Evolutionary conservation across 2,113 vertebrate genomes (phyloP).

Genomic region (Vimba vimba): DNA sequence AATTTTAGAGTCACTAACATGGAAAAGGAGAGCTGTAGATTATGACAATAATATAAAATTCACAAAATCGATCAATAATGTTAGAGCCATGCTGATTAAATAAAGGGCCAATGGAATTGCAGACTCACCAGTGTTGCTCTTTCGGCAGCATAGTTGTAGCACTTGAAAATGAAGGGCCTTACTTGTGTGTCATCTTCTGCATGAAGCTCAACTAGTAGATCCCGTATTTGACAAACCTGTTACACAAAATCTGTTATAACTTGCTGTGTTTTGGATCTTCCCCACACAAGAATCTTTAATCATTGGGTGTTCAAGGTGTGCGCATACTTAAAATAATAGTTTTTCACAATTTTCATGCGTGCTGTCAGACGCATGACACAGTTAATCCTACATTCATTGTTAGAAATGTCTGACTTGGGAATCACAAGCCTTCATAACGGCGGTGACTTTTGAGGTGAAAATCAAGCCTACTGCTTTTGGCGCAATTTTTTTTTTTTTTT

Average conservation of each 20-base stretch:
- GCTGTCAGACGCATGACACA: neutral
- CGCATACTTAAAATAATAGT: neutral
- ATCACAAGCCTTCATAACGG: neutral
- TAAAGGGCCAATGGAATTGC: neutral
- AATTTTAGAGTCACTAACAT: too few relatives aligned
- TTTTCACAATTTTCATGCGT: neutral
- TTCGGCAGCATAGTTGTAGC: conserved; percentile 60
- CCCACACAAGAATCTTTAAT: neutral
- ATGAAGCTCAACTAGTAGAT: neutral
- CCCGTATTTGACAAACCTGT: conserved; percentile 26
- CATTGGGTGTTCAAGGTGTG: neutral
- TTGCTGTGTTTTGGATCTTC: neutral
- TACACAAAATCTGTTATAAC: conserved; percentile 44
- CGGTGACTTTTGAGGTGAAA: neutral
- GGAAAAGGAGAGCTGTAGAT: too few relatives aligned
- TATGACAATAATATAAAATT: too few relatives aligned
- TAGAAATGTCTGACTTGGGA: neutral
- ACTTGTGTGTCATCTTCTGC: conserved; percentile 64
- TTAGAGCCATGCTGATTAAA: neutral
- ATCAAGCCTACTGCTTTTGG: neutral
- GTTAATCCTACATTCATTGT: neutral
- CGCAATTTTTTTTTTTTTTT: neutral
- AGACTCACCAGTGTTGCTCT: conserved; percentile 69
- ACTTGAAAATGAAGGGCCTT: conserved; percentile 45
- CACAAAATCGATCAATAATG: too few relatives aligned